phyloP scores from a whole-genome alignment of 2,888 invertebrate species.

The Linnaemya vulpina region DNA sequence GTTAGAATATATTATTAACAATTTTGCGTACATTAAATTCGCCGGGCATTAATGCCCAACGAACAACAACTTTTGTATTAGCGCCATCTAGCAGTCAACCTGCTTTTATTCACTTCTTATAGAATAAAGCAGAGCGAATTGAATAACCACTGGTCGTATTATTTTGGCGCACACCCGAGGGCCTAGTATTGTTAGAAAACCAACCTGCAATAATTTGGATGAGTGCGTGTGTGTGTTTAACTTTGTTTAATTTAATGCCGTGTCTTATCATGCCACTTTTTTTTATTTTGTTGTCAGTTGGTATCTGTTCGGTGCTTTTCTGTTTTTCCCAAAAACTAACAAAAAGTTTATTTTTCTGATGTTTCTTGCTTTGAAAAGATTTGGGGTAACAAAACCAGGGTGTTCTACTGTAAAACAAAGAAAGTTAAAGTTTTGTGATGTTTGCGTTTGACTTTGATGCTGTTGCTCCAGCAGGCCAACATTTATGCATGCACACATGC shows the following conservation, averaged over 20 bases:
- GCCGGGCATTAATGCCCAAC: no score
- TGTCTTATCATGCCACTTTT: slow-evolving; percentile 44
- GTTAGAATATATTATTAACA: no score
- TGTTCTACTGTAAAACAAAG: slow-evolving; percentile 40
- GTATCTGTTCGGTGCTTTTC: slow-evolving; percentile 27
- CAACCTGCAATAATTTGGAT: slow-evolving; percentile 24
- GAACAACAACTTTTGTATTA: no score
- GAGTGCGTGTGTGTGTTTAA: slow-evolving; percentile 26
- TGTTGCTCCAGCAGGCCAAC: slow-evolving; percentile 25
- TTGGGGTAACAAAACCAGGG: slow-evolving; percentile 31
- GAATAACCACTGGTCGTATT: background rate
- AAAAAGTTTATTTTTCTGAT: slow-evolving; percentile 47
- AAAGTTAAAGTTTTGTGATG: slow-evolving; percentile 51
- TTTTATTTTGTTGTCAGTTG: slow-evolving; percentile 42
- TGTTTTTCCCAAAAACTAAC: slow-evolving; percentile 46
- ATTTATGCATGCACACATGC: no score
- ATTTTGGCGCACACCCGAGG: background rate
- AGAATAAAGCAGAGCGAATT: no score
- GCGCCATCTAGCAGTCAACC: no score
- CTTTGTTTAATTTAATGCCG: slow-evolving; percentile 53
- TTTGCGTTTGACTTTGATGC: slow-evolving; percentile 26
- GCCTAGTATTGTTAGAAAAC: background rate
- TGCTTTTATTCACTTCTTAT: no score
- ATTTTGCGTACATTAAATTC: no score
- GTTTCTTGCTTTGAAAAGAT: slow-evolving; percentile 25